Conservation (phyloP, 2,113 vertebrate genomes). For the Lasiurus borealis region DNA sequence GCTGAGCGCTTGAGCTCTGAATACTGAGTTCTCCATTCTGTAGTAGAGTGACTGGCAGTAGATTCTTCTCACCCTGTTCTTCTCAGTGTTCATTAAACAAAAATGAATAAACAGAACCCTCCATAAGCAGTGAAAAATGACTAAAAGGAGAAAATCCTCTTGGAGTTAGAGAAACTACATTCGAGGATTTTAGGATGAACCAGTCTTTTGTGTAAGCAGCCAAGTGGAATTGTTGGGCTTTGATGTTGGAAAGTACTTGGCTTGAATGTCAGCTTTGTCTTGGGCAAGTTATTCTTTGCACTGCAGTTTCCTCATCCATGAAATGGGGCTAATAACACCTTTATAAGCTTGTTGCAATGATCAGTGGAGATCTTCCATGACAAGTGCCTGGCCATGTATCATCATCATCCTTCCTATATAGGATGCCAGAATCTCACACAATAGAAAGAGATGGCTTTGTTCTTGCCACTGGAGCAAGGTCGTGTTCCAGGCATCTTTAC, state of each 20-base stretch:
- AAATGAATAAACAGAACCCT: background rate
- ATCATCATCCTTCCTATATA: background rate
- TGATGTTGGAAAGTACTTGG: background rate
- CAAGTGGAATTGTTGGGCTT: background rate
- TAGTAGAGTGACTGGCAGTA: background rate
- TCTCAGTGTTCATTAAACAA: background rate
- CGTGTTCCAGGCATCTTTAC: background rate
- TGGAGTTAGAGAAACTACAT: background rate
- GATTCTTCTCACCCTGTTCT: background rate
- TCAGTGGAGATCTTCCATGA: background rate
- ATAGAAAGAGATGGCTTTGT: constrained; percentile 5
- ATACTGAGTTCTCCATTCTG: background rate
- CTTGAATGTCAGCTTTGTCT: background rate
- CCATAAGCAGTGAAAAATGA: background rate
- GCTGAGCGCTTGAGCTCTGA: background rate
- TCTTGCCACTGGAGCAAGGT: background rate
- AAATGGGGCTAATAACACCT: background rate
- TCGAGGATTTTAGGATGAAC: background rate
- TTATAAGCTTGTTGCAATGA: background rate
- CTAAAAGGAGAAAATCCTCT: constrained; percentile 11
- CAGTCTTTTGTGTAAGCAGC: background rate
- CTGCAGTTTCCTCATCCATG: background rate
- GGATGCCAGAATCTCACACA: background rate
- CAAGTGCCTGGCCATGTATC: background rate
- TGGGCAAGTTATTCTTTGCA: background rate